Percentiles rank a stretch among this genome's conserved stretches.
Evolutionary conservation across 2,888 invertebrate species (phyloP).

Genomic region (Suillia variegata): DNA sequence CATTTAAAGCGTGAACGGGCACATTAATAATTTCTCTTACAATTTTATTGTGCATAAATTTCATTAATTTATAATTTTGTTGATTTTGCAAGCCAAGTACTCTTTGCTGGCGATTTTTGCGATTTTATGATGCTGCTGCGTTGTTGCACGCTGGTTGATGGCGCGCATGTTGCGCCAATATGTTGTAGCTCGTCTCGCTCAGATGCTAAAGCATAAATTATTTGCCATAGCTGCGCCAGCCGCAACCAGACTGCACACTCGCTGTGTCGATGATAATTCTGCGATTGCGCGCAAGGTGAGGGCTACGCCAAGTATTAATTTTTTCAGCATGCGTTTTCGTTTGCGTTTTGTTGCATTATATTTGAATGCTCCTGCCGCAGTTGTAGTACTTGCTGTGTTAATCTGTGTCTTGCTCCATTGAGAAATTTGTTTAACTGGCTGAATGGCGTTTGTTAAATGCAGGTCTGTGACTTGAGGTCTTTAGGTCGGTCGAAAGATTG

Average conservation of each 20-base stretch:
- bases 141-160: conserved; percentile 34
- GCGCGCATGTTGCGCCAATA: conserved; percentile 46
- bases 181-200: conserved; percentile 36
- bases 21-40: conserved; percentile 62
- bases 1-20: conserved; percentile 62
- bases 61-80: conserved; percentile 63
- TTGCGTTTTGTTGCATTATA: conserved; percentile 9
- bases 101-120: conserved; percentile 28
- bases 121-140: too few species aligned
- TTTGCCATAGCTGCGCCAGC: conserved; percentile 50
- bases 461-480: conserved; percentile 18
- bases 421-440: conserved; percentile 36
- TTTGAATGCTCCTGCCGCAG: conserved; percentile 15
- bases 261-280: conserved; percentile 37
- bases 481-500: too few species aligned
- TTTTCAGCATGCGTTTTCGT: conserved; percentile 22
- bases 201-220: conserved; percentile 54
- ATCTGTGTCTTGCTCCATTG: conserved; percentile 46
- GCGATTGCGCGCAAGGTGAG: conserved; percentile 52
- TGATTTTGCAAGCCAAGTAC: conserved; percentile 51
- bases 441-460: conserved; percentile 29
- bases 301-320: conserved; percentile 46
- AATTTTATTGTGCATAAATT: conserved; percentile 63
- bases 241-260: conserved; percentile 12
- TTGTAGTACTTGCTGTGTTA: conserved; percentile 22